phyloP scores from a whole-genome alignment of 2,797 vertebrate genomes.

The Coluber constrictor region DNA sequence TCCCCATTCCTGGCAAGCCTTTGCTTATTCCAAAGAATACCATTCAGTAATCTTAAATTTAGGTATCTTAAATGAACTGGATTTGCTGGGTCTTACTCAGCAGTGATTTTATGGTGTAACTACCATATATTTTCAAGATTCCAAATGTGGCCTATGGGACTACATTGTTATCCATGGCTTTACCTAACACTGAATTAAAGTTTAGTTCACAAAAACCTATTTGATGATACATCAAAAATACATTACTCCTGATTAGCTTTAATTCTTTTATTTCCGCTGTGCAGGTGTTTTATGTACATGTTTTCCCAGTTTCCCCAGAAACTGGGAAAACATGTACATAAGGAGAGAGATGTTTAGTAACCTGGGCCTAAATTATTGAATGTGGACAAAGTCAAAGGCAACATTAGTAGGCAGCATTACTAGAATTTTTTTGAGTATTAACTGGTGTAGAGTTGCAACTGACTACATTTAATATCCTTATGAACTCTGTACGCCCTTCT shows the following conservation, averaged over 20 bases:
- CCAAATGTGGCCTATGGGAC: too few species aligned
- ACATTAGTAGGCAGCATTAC: neutral
- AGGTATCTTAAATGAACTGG: neutral
- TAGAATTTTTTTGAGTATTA: neutral
- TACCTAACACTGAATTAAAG: neutral
- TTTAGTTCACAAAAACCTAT: neutral
- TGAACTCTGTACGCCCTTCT: conserved; percentile 4
- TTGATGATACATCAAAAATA: neutral
- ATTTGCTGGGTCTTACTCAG: neutral
- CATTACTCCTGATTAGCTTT: neutral
- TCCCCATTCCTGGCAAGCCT: too few species aligned
- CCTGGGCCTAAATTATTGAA: neutral
- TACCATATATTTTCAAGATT: neutral
- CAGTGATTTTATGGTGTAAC: neutral
- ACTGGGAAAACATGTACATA: neutral
- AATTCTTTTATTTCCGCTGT: neutral
- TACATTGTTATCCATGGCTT: neutral
- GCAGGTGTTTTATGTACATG: neutral
- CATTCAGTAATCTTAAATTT: neutral
- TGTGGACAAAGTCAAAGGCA: neutral
- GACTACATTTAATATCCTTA: neutral
- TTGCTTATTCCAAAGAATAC: too few species aligned
- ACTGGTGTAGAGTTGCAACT: neutral
- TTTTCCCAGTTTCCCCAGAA: too few species aligned
- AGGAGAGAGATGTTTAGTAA: neutral